phyloP scores from a whole-genome alignment of 2,888 invertebrate species.

The Blastobasis adustella region DNA sequence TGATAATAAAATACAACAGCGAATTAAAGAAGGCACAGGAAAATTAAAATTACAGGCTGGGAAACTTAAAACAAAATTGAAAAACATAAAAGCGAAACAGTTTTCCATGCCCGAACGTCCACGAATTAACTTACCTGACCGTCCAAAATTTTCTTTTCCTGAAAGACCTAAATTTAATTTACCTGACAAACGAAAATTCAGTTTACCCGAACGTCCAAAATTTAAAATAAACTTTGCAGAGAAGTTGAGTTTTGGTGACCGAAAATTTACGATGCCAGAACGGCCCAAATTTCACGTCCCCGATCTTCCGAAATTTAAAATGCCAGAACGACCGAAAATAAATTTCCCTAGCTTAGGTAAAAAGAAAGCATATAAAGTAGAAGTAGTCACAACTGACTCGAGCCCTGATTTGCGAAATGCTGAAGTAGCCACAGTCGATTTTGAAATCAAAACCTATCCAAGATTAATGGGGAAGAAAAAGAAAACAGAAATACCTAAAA shows the following conservation, averaged over 20 bases:
- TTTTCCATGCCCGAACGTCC: constrained; percentile 71
- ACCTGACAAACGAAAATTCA: constrained; percentile 78
- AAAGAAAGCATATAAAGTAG: constrained; percentile 60
- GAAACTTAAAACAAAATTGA: constrained; percentile 80
- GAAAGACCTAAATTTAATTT: constrained; percentile 74
- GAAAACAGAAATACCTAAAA: constrained; percentile 55
- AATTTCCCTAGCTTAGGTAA: constrained; percentile 77
- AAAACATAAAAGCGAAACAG: constrained; percentile 75
- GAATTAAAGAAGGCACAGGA: constrained; percentile 80
- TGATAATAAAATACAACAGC: constrained; percentile 77
- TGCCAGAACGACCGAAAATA: constrained; percentile 77
- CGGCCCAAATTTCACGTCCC: constrained; percentile 70
- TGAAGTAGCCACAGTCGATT: constrained; percentile 76
- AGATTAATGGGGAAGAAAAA: constrained; percentile 77
- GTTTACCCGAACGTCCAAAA: constrained; percentile 77
- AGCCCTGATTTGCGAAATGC: constrained; percentile 52
- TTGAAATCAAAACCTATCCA: constrained; percentile 86
- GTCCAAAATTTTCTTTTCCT: constrained; percentile 71
- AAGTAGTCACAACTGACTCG: constrained; percentile 50
- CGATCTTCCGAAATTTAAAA: constrained; percentile 72
- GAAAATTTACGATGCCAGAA: constrained; percentile 77
- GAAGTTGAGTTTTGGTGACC: constrained; percentile 71
- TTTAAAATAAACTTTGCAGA: constrained; percentile 68
- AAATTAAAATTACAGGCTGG: constrained; percentile 82
- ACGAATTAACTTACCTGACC: constrained; percentile 74